Evolutionary conservation across 2,888 invertebrate genomes (phyloP).

Genomic region (Dryocosmus kuriphilus): DNA sequence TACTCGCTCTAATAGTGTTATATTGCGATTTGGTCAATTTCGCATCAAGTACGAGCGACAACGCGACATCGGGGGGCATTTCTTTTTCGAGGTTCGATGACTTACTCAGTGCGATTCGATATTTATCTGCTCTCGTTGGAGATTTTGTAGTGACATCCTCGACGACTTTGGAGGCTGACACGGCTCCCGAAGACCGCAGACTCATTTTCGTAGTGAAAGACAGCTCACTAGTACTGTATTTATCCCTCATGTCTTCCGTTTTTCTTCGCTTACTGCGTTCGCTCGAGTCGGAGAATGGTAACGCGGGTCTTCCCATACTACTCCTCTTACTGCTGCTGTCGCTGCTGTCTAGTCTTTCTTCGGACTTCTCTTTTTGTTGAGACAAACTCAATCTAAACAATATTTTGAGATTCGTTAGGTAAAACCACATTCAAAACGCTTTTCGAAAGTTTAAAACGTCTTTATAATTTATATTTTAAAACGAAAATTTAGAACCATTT

Average conservation of each 20-base stretch:
- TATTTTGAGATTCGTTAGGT: no score
- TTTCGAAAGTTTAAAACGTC: no score
- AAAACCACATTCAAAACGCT: no score
- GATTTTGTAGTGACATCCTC: constrained; percentile 31
- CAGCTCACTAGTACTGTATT: constrained; percentile 20
- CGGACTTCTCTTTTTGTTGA: no score
- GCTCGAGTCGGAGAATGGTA: no score
- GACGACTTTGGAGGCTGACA: constrained; percentile 17
- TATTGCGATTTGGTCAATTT: constrained; percentile 34
- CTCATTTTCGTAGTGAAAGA: constrained; percentile 14
- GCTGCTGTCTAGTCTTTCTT: no score
- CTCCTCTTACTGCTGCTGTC: no score
- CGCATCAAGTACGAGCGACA: constrained; percentile 9
- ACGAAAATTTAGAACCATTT: no score
- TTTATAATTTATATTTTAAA: no score
- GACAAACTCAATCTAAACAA: no score
- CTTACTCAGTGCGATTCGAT: constrained; percentile 5
- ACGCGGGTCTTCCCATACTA: no score
- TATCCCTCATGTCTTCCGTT: neutral
- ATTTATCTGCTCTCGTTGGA: constrained; percentile 30
- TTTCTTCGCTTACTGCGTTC: neutral
- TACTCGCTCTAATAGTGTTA: neutral
- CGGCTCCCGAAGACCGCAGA: constrained; percentile 27
- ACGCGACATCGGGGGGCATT: constrained; percentile 27
- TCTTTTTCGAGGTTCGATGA: constrained; percentile 2